Conservation (phyloP, 2,888 invertebrate genomes). For the Watsonalla cultraria region DNA sequence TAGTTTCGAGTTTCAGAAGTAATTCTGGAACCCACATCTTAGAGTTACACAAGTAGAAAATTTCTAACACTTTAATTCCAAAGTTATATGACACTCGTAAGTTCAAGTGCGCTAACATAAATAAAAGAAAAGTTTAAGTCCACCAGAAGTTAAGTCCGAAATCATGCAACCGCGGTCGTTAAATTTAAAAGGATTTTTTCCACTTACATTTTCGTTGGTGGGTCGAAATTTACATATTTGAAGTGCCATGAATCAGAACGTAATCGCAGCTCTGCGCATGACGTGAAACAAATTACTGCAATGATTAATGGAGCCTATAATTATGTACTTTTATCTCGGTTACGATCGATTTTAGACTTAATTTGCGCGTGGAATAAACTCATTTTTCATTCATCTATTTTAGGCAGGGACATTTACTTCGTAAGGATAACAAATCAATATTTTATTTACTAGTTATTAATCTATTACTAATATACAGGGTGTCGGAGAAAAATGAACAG, state of each 20-base stretch:
- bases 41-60: too few relatives aligned
- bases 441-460: too few relatives aligned
- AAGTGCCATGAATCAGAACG: slow-evolving; percentile 6
- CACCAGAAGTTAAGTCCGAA: slow-evolving; percentile 25
- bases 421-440: too few relatives aligned
- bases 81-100: not conserved
- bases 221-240: slow-evolving; percentile 28
- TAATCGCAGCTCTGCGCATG: slow-evolving; percentile 12
- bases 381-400: too few relatives aligned
- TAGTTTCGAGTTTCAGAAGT: not conserved
- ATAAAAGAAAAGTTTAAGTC: slow-evolving; percentile 22
- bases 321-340: slow-evolving; percentile 4
- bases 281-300: slow-evolving; percentile 16
- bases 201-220: slow-evolving; percentile 11
- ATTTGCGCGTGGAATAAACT: too few relatives aligned
- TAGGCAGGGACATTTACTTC: too few relatives aligned
- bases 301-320: slow-evolving; percentile 23
- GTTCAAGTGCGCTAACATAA: slow-evolving; percentile 17
- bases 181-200: slow-evolving; percentile 18
- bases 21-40: not conserved
- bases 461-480: too few relatives aligned
- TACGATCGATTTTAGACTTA: not conserved
- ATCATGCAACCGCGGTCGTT: slow-evolving; percentile 19
- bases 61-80: not conserved
- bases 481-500: too few relatives aligned